phyloP scores from a whole-genome alignment of 2,113 vertebrate species.

The Dicaeum eximium region DNA sequence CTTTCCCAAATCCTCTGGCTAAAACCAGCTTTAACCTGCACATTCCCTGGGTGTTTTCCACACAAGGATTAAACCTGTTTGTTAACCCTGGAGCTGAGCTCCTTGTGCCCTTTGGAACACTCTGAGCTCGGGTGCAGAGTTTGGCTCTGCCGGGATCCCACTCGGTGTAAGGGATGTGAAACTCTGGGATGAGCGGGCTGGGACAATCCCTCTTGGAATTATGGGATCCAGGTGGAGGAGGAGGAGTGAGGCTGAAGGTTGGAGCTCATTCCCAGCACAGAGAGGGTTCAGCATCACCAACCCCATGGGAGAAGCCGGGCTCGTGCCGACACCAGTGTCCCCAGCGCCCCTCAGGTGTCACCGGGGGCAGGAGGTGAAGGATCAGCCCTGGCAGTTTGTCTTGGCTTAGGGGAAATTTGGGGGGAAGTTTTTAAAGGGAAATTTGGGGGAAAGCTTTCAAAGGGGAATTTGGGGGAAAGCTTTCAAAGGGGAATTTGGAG shows the following conservation, averaged over 20 bases:
- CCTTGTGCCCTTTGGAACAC: background rate
- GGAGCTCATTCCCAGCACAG: background rate
- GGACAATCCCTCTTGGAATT: background rate
- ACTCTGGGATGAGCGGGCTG: background rate
- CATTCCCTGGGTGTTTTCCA: background rate
- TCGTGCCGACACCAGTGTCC: background rate
- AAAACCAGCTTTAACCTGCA: background rate
- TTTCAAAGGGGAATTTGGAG: too few relatives aligned
- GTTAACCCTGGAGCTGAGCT: background rate
- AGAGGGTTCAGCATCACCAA: background rate
- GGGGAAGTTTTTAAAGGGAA: too few relatives aligned
- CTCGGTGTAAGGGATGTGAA: background rate
- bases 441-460: too few relatives aligned
- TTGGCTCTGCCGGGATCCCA: background rate
- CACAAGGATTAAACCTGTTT: background rate
- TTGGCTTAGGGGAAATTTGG: too few relatives aligned
- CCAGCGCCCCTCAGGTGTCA: background rate
- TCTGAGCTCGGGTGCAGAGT: background rate
- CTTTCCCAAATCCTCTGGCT: background rate
- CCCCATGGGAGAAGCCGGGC: background rate
- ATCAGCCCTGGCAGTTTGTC: background rate
- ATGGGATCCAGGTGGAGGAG: background rate
- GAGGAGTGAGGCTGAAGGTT: background rate
- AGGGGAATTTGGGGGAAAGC: too few relatives aligned
- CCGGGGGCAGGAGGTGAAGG: background rate